Evolutionary conservation across 2,113 vertebrate genomes (phyloP), one percentile per base, ranked within the genome.

Genomic region (Paradisaea rubra): DNA sequence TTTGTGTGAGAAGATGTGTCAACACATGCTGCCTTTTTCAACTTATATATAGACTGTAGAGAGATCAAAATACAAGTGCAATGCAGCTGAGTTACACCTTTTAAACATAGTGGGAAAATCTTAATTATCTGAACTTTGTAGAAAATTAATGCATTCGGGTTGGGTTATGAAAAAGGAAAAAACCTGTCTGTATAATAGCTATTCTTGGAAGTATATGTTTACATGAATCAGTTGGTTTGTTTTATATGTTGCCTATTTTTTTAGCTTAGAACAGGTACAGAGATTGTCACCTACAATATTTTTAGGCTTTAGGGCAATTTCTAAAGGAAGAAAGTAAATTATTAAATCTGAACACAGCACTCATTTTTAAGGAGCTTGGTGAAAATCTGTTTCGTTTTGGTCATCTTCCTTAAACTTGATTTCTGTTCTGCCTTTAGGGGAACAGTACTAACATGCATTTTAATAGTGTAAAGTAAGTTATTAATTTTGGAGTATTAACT

Each of bases 401-500:
- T 93, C 44, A 77, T 92, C 41, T 35, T 88, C 9, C 35, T 94
- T 88, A 90, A 83, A 86, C 24, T 68, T 86, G 42, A 86, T 93
- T 92, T 93, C 37, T 77, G 23, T 69, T 84, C 74, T 82, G 77
- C 77, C 84, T 94, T 53, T 50, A 85, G 78, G 76, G 66, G 31
- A 89, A 14, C n/a, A 66, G 45, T 71, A 12, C 45, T 79, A 42
- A 74, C 69, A 28, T 85, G 66, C 73, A 63, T 94, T 94, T 82
- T 91, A 92, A 50, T 87, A 92, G 21, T 35, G 35, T 84, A 61
- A 95, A 92, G 37, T 23, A 84, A 89, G 65, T 78, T 91, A 89
- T 50, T 94, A 69, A 82, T 87, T 94, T 91, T 76, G n/a, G 37
- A 61, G 13, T 69, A 60, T 93, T 90, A 77, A 68, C 59, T 70